Evolutionary conservation across 2,113 vertebrate species (phyloP), one percentile per base, ranked within the genome.

Genomic region (Poeciliopsis occidentalis): DNA sequence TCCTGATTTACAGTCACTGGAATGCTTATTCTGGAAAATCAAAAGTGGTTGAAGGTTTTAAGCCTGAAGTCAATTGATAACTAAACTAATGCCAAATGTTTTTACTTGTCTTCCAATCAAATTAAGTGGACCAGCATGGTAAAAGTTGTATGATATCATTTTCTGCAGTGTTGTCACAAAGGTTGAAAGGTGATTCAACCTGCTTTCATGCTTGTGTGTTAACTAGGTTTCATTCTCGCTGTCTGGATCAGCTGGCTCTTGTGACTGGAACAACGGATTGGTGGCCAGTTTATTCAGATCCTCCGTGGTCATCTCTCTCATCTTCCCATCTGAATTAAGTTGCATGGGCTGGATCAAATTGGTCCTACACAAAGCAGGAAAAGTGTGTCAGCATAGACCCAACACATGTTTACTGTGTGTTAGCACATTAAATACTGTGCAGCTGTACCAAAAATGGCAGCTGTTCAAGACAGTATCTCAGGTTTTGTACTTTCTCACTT

Each of bases 291-390:
- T 91, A 0, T 76, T 88, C 78, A 97, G 73, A 61, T 96, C 93
- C 0, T 93, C 93, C 12, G 94, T 84, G 73, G 95, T 94, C 84
- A 98, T 86, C 64, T 95, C 94, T 0, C 92, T 95, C 80, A 98
- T 95, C 78, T 87, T 96, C 27, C 97, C 97, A 0, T 94, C 96
- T 4, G 95, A 93, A 0, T 91, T 92, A 71, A 99, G 94, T 44
- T 95, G 95, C 97, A 99, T 96, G 31, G 97, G 97, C 87, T 97
- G 95, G 89, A 99, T 97, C 74, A 97, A 77, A 37, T 93, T 94
- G 80, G 93, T 94, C 79, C 97, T 99, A 91, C 1, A 65, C 12
- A 13, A 22, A 75, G 8, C 13, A 8, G 47, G 0, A 2, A 24
- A 5, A 24, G 13, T 30, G 17, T n/a, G 29, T 68, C 27, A 60